Percentiles rank a stretch among this genome's conserved stretches.
Evolutionary conservation across 2,797 vertebrate species (phyloP).

Genomic region (Anomalospiza imberbis): DNA sequence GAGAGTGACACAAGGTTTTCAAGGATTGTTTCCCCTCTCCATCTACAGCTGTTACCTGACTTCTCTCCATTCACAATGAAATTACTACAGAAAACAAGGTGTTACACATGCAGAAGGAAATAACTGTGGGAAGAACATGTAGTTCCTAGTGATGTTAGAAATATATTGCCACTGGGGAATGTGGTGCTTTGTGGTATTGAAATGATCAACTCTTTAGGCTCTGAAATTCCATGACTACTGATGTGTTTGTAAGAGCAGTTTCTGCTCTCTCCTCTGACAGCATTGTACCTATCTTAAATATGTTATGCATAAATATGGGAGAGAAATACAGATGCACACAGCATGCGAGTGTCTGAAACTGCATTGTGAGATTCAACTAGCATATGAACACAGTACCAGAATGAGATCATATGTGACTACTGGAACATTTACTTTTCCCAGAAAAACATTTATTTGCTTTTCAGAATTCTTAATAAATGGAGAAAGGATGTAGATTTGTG

Average conservation of each 20-base stretch:
- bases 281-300: not conserved
- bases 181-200: not conserved
- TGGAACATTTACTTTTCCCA: not conserved
- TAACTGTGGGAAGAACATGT: not conserved
- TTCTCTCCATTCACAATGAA: not conserved
- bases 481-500: not conserved
- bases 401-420: not conserved
- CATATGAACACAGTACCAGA: not conserved
- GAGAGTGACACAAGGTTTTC: not conserved
- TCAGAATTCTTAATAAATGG: slow-evolving; percentile 9
- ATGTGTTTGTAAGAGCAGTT: not conserved
- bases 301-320: not conserved
- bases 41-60: not conserved
- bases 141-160: not conserved
- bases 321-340: not conserved
- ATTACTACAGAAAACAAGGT: not conserved
- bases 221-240: slow-evolving; percentile 25
- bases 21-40: not conserved
- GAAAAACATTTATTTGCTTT: slow-evolving; percentile 10
- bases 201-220: not conserved
- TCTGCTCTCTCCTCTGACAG: not conserved
- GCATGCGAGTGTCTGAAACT: not conserved
- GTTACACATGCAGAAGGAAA: not conserved
- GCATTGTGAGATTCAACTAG: not conserved
- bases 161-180: not conserved